Evolutionary conservation across 1,140 invertebrate genomes (phyloP).

Genomic region (Pseudomyrmex dendroicus): DNA sequence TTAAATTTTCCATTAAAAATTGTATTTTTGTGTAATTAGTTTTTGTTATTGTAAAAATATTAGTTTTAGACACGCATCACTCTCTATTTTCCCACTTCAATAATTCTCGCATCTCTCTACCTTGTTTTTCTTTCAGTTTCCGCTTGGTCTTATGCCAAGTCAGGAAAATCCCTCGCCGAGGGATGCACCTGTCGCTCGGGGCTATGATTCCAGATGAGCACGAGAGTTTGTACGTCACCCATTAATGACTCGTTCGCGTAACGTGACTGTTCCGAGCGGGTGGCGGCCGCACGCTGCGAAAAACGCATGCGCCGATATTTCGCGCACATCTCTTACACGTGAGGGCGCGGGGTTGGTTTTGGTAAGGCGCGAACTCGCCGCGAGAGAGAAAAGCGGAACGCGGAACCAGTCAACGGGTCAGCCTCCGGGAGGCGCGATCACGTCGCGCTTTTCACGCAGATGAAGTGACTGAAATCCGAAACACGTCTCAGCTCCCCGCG

Average conservation of each 20-base stretch:
- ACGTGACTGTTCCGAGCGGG: slow-evolving; percentile 31
- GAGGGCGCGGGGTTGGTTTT: slow-evolving; percentile 63
- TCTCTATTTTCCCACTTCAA: no score
- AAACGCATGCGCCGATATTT: slow-evolving; percentile 61
- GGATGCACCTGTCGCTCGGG: slow-evolving; percentile 1
- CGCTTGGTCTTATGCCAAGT: not conserved
- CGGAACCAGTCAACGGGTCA: slow-evolving; percentile 66
- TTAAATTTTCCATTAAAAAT: no score
- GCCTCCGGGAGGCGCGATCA: slow-evolving; percentile 37
- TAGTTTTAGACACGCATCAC: no score
- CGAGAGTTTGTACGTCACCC: slow-evolving; percentile 9
- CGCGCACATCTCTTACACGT: slow-evolving; percentile 14
- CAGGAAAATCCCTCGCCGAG: no score
- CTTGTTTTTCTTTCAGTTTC: not conserved
- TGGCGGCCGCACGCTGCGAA: slow-evolving; percentile 3
- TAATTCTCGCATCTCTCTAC: no score
- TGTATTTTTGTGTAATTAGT: no score
- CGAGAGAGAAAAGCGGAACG: slow-evolving; percentile 4
- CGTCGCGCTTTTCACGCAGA: not conserved
- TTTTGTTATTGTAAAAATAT: no score
- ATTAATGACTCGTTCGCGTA: slow-evolving; percentile 41
- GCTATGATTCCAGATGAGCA: slow-evolving; percentile 9
- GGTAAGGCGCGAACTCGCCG: slow-evolving; percentile 72
- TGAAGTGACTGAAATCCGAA: slow-evolving; percentile 23
- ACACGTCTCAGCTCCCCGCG: not conserved